phyloP scores from a whole-genome alignment of 2,888 invertebrate species.

The Gymnocheta viridis region DNA sequence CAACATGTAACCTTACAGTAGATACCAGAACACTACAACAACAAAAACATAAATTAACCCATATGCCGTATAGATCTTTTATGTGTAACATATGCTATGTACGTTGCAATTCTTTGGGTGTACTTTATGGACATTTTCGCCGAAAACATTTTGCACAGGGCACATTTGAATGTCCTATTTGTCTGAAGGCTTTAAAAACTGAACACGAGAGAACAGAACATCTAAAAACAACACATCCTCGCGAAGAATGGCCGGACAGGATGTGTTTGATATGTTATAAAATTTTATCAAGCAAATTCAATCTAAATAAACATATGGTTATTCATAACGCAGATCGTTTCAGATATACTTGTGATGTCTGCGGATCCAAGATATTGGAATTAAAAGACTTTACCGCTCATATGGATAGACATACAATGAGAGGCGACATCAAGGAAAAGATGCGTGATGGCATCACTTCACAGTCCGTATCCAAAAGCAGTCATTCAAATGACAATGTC shows the following conservation, averaged over 20 bases:
- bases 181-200: slow-evolving; percentile 27
- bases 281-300: background rate
- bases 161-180: slow-evolving; percentile 55
- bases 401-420: background rate
- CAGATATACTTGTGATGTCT: slow-evolving; percentile 10
- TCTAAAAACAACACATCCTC: slow-evolving; percentile 57
- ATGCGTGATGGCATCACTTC: background rate
- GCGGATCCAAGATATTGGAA: slow-evolving; percentile 11
- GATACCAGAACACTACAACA: background rate
- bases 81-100: slow-evolving; percentile 62
- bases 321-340: slow-evolving; percentile 53
- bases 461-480: background rate
- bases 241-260: slow-evolving; percentile 53
- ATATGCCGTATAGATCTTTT: slow-evolving; percentile 65
- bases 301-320: slow-evolving; percentile 39
- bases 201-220: slow-evolving; percentile 55
- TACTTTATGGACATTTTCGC: slow-evolving; percentile 62
- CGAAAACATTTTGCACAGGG: slow-evolving; percentile 59
- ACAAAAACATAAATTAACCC: slow-evolving; percentile 66
- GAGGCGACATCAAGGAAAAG: background rate
- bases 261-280: slow-evolving; percentile 63
- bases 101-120: slow-evolving; percentile 48
- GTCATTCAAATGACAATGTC: background rate
- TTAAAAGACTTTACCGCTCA: slow-evolving; percentile 20
- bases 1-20: slow-evolving; percentile 51